Evolutionary conservation across 2,113 vertebrate genomes (phyloP).

Genomic region (Dipodomys stephensi): DNA sequence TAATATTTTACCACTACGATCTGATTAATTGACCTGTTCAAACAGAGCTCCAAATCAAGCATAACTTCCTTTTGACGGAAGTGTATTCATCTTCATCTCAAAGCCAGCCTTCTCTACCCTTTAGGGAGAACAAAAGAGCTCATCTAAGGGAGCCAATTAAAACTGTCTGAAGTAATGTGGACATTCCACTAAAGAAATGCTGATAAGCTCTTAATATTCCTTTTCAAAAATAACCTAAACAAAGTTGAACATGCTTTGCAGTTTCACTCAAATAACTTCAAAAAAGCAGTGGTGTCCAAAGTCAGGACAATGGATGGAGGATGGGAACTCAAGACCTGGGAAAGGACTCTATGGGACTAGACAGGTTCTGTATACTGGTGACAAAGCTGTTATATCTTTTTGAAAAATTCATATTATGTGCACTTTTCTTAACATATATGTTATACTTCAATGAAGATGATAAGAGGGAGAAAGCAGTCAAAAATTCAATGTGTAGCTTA

Average conservation of each 20-base stretch:
- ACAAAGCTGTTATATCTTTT: background rate
- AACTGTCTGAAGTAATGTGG: background rate
- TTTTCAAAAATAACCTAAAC: background rate
- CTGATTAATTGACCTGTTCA: conserved; percentile 81
- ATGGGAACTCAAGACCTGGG: background rate
- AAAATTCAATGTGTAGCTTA: too few relatives aligned
- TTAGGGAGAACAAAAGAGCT: conserved; percentile 59
- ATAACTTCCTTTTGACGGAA: conserved; percentile 66
- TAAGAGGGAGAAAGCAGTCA: too few relatives aligned
- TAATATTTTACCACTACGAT: conserved; percentile 68
- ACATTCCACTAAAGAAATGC: background rate
- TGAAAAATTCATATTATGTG: background rate
- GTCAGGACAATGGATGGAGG: background rate
- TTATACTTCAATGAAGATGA: background rate
- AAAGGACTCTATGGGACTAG: background rate
- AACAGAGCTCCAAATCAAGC: conserved; percentile 71
- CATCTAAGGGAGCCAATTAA: conserved; percentile 46
- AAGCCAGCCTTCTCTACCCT: conserved; percentile 11
- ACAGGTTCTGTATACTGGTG: background rate
- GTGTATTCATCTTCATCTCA: conserved; percentile 71
- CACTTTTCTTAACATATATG: background rate
- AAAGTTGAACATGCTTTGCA: background rate
- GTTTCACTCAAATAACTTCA: background rate
- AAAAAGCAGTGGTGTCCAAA: background rate
- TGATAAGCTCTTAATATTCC: conserved; percentile 5